A percentile compares a stretch with the other conserved stretches of the same genome.
phyloP scores from a whole-genome alignment of 1,140 invertebrate species.

The Araneus ventricosus region DNA sequence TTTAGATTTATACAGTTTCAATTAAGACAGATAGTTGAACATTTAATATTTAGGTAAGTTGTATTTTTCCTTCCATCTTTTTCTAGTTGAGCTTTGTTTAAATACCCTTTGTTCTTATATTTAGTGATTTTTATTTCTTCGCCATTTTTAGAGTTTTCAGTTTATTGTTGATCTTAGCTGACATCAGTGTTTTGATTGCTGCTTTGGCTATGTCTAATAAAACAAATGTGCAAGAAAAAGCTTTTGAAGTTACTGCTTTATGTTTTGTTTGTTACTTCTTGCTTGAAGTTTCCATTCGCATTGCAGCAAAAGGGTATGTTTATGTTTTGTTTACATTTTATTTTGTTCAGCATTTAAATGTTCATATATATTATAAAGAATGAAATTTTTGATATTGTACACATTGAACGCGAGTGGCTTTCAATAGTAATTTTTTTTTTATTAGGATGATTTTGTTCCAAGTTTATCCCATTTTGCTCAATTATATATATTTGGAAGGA shows the following conservation, averaged over 20 bases:
- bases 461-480: too few relatives aligned
- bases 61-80: not conserved
- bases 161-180: conserved; percentile 79
- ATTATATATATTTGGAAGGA: too few relatives aligned
- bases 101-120: too few relatives aligned
- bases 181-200: conserved; percentile 80
- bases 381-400: too few relatives aligned
- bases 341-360: not conserved
- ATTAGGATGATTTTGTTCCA: too few relatives aligned
- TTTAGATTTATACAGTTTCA: conserved; percentile 65
- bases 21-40: conserved; percentile 61
- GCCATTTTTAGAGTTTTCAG: conserved; percentile 70
- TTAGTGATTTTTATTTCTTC: not conserved
- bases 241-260: conserved; percentile 78
- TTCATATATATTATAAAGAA: too few relatives aligned
- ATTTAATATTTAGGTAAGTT: conserved; percentile 69
- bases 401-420: too few relatives aligned
- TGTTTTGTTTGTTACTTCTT: conserved; percentile 80
- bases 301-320: conserved; percentile 80
- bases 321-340: not conserved
- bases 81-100: not conserved
- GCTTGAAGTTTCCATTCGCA: conserved; percentile 79
- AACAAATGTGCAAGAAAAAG: conserved; percentile 67
- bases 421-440: too few relatives aligned
- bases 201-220: conserved; percentile 79